Evolutionary conservation across 1,140 invertebrate genomes (phyloP).

Genomic region (Nymphalis io): DNA sequence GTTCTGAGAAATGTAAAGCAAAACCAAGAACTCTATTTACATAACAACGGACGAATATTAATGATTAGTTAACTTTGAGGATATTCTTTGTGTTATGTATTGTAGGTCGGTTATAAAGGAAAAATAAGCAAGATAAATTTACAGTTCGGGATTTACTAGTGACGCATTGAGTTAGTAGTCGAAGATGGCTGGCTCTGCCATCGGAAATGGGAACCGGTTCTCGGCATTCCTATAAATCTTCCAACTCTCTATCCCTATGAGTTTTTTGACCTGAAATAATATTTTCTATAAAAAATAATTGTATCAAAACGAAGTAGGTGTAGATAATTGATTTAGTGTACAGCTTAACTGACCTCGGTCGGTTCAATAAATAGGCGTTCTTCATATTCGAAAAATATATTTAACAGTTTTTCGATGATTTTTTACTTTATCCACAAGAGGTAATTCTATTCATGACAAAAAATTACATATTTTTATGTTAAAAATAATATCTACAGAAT

Average conservation of each 20-base stretch:
- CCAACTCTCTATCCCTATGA: conserved; percentile 51
- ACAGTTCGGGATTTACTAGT: conserved; percentile 37
- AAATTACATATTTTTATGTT: no score
- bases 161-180: conserved; percentile 47
- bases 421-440: no score
- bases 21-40: no score
- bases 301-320: conserved; percentile 24
- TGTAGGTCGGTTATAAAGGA: conserved; percentile 4
- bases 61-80: not conserved
- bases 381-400: not conserved
- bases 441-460: no score
- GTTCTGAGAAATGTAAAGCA: no score
- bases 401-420: no score
- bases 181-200: conserved; percentile 41
- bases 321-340: conserved; percentile 24
- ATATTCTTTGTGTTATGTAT: not conserved
- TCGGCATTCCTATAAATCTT: conserved; percentile 69
- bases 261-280: conserved; percentile 46
- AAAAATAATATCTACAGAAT: no score
- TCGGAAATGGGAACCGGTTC: conserved; percentile 70
- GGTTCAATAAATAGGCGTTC: not conserved
- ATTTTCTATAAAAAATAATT: conserved; percentile 28
- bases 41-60: no score
- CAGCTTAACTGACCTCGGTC: not conserved
- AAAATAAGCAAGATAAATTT: conserved; percentile 27